Conservation (phyloP, 2,113 vertebrate genomes). For the Spheniscus mendiculus region DNA sequence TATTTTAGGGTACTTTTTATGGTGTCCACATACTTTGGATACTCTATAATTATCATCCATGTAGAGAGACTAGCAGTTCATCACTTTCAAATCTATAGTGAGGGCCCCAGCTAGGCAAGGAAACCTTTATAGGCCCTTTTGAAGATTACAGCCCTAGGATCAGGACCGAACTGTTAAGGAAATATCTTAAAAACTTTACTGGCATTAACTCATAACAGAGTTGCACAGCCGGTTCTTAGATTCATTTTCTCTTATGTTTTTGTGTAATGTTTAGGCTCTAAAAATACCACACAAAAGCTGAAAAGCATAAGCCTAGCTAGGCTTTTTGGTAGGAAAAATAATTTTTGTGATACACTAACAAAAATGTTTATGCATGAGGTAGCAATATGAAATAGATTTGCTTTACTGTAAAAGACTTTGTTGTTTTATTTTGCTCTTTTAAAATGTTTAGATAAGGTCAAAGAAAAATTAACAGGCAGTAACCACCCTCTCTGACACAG, state of each 20-base stretch:
- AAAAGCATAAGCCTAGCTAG: not conserved
- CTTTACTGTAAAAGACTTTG: not conserved
- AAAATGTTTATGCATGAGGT: not conserved
- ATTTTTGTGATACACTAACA: not conserved
- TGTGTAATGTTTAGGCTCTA: not conserved
- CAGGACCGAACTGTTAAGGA: not conserved
- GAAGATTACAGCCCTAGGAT: not conserved
- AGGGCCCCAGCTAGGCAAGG: not conserved
- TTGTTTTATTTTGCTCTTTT: not conserved
- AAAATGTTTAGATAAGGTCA: not conserved
- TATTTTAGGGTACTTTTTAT: not conserved
- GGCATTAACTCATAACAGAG: not conserved
- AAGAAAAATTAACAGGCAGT: slow-evolving; percentile 7
- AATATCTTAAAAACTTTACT: not conserved
- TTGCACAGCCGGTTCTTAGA: not conserved
- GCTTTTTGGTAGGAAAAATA: not conserved
- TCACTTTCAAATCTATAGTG: not conserved
- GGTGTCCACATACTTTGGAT: not conserved
- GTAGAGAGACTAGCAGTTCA: not conserved
- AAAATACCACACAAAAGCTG: not conserved
- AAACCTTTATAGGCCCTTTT: not conserved
- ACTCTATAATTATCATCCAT: not conserved
- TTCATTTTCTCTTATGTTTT: not conserved
- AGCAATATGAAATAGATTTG: not conserved
- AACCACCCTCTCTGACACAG: not conserved